Base-by-base conservation (phyloP, 1,140 invertebrate species). In the Achroia grisella region DNA sequence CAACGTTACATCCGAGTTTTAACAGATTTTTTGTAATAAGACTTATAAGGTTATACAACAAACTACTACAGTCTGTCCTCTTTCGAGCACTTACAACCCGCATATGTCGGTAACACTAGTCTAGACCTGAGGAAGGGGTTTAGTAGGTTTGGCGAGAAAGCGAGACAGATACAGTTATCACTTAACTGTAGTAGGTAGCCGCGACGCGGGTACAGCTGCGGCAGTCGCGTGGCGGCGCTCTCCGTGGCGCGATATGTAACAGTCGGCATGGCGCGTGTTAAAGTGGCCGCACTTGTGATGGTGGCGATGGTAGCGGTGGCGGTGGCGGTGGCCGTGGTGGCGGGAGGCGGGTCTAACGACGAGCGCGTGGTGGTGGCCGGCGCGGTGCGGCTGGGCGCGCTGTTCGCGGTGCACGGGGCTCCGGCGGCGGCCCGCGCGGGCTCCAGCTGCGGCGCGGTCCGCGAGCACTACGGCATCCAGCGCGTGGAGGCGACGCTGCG, bases 401-500 rank as follows among this genome's bases (percentile, higher is more conserved):
- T 92, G 78, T 93, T 10, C 95, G 94, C 78, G 93, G 97, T 80
- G 89, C 57, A 56, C 44, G 50, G 46, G 30, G 55, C 49, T 31
- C 49, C 55, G 8, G 43, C 33, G 13, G 49, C 12, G 8, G 49
- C 42, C 1, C 14, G 36, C 11, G 50, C 39, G 3, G 45, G 44
- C 8, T 35, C 44, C 11, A 30, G 34, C 12, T 56, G 57, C 52
- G 53, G 56, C 11, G 10, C 33, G 9, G 46, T 57, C 29, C 50
- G 55, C 15, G 54, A 56, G 39, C 54, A 52, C 39, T 52, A 57
- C 42, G 49, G 49, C 29, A 52, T 52, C 34, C 49, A 58, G 43
- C 61, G 56, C 47, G 61, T 63, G 42, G 60, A 63, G 45, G 60
- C 60, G 11, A 56, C 60, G 35, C 45, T 63, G 41, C 52, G 11